Percentiles rank a stretch among this genome's conserved stretches.
phyloP scores from a whole-genome alignment of 2,888 invertebrate genomes.

The Leptopterna dolabrata region DNA sequence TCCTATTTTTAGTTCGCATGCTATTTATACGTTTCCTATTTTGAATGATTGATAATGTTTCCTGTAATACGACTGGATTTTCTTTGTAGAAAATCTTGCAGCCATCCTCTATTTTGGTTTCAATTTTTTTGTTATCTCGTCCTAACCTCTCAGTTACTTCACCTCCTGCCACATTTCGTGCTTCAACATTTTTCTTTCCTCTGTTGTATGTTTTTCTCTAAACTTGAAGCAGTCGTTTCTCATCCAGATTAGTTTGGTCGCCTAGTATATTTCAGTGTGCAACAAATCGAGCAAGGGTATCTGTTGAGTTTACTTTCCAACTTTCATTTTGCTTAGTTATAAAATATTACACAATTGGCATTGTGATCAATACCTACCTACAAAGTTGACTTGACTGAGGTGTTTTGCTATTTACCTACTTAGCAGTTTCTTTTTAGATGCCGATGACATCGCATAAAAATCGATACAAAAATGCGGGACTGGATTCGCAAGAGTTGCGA shows the following conservation, averaged over 20 bases:
- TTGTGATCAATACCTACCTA: too few species aligned
- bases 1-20: conserved; percentile 2
- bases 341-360: too few species aligned
- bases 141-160: not conserved
- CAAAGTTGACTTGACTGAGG: too few species aligned
- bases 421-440: conserved; percentile 72
- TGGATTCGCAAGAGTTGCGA: conserved; percentile 92
- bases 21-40: conserved; percentile 3
- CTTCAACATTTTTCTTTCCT: not conserved
- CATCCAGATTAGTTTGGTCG: too few species aligned
- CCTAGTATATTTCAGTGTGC: too few species aligned
- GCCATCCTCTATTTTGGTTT: not conserved
- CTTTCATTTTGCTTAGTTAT: too few species aligned
- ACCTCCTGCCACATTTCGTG: not conserved
- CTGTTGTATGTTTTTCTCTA: too few species aligned
- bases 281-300: too few species aligned
- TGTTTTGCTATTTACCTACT: not conserved
- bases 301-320: too few species aligned
- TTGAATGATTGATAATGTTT: not conserved
- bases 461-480: conserved; percentile 93
- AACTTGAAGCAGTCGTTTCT: too few species aligned
- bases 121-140: not conserved
- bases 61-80: not conserved
- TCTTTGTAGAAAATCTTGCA: not conserved
- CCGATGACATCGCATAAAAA: conserved; percentile 85